Evolutionary conservation across 2,797 vertebrate genomes (phyloP), one percentile per base, ranked within the genome.

Genomic region (Urosaurus nigricauda): DNA sequence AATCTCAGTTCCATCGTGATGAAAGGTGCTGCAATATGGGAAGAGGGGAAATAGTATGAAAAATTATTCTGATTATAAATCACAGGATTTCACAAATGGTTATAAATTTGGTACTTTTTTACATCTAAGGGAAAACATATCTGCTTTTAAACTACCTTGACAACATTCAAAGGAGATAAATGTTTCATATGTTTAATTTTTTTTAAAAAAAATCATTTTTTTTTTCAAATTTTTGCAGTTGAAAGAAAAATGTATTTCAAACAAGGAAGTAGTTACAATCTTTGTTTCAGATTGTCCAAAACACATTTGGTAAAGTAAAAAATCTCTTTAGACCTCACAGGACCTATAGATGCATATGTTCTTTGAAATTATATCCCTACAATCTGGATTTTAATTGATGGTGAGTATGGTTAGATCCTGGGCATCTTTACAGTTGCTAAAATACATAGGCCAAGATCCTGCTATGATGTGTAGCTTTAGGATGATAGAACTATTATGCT

Each of bases 241-340:
- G 88, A 92, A 94, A 92, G 63, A 86, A 90, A 93, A 78, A 24
- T 75, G 91, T 93, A 92, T 93, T 91, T 90, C 84, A 92, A 91
- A 93, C 90, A 85, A 87, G 53, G 24, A 86, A 92, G 91, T 86
- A 24, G 58, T 14, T 0, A 58, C 12, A 8, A 17, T 0, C 6
- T 95, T 94, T 92, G 92, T 94, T 93, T 94, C 94, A 93, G 80
- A 37, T 81, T 92, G 87, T 92, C 94, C 90, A 95, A 93, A 81
- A 94, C 87, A 40, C 60, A 91, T 88, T 91, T 88, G 92, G 90
- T 91, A 90, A 93, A 95, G 93, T 91, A 87, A 58, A 40, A 79
- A 90, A 68, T 68, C 26, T 68, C 26, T 32, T 68, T 68, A 68
- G 26, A 68, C 29, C 29, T 29, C 26, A 68, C 9, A 29, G 63